Conservation (phyloP, 1,140 invertebrate genomes). For the Aphaenogaster rudis region DNA sequence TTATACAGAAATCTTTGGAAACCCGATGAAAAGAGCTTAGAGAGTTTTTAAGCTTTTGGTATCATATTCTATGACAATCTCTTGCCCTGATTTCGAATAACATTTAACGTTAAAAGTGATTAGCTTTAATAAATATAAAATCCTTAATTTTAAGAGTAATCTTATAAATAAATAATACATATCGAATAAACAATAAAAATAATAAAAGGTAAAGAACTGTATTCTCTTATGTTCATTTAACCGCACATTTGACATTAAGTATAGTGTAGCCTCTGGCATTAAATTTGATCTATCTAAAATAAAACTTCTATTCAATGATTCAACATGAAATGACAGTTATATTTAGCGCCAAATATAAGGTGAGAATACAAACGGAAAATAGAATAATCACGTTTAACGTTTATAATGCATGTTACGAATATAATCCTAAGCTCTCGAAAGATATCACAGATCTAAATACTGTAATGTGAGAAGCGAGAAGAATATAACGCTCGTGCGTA, state of each 20-base stretch:
- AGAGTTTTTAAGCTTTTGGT: background rate
- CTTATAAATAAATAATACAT: conserved; percentile 10
- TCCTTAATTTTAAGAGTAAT: background rate
- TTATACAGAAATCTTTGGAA: background rate
- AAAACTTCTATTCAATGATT: background rate
- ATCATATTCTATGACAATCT: background rate
- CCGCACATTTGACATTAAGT: background rate
- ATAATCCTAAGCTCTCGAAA: conserved; percentile 1
- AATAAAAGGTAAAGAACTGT: background rate
- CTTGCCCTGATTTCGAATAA: background rate
- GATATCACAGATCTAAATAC: conserved; percentile 42
- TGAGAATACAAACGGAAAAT: conserved; percentile 3
- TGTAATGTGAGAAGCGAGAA: conserved; percentile 28
- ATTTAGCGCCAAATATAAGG: background rate
- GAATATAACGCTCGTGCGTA: conserved; percentile 10
- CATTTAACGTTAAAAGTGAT: conserved; percentile 27
- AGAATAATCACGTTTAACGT: conserved; percentile 31
- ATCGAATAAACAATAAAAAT: background rate
- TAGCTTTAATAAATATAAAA: background rate
- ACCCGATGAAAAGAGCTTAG: background rate
- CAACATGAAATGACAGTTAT: background rate
- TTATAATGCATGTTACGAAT: background rate
- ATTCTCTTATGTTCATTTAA: conserved; percentile 6
- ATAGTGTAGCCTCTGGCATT: background rate
- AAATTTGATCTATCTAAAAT: background rate